These are phyloP conservation scores for Mugil cephalus DNA, from an alignment of 2,113 vertebrate species.

Conservation along the genomic window DNA sequence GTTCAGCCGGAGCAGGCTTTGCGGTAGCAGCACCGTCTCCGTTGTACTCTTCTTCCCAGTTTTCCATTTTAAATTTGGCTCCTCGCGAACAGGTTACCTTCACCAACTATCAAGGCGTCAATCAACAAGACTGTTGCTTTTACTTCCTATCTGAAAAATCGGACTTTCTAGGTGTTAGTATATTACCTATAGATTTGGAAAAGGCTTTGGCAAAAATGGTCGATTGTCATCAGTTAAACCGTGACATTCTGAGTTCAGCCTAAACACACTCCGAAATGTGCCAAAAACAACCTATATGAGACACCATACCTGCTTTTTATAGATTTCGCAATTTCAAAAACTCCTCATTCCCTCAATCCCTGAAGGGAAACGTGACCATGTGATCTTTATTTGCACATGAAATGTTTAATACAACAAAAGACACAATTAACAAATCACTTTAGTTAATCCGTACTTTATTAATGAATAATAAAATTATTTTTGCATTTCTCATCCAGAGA, in stretches of 20 bases:
- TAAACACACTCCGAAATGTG: too few species aligned
- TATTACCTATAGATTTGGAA: not conserved
- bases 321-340: not conserved
- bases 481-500: constrained; percentile 88
- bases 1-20: not conserved
- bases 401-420: constrained; percentile 14
- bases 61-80: constrained; percentile 70
- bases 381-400: not conserved
- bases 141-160: not conserved
- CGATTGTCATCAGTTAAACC: not conserved
- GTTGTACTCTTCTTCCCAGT: constrained; percentile 79
- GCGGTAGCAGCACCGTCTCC: constrained; percentile 3
- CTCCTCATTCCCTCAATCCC: not conserved
- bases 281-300: not conserved
- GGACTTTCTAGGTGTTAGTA: rapidly evolving
- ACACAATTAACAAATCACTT: constrained; percentile 19
- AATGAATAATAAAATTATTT: constrained; percentile 87
- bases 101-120: not conserved
- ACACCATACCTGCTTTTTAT: not conserved
- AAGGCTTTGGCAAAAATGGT: not conserved
- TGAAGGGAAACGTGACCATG: not conserved
- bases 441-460: constrained; percentile 85
- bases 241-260: not conserved
- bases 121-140: constrained; percentile 11
- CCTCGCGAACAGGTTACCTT: rapidly evolving